Evolutionary conservation across 2,113 vertebrate genomes (phyloP), one percentile per base, ranked within the genome.

Genomic region (Epinephelus cyanopodus): DNA sequence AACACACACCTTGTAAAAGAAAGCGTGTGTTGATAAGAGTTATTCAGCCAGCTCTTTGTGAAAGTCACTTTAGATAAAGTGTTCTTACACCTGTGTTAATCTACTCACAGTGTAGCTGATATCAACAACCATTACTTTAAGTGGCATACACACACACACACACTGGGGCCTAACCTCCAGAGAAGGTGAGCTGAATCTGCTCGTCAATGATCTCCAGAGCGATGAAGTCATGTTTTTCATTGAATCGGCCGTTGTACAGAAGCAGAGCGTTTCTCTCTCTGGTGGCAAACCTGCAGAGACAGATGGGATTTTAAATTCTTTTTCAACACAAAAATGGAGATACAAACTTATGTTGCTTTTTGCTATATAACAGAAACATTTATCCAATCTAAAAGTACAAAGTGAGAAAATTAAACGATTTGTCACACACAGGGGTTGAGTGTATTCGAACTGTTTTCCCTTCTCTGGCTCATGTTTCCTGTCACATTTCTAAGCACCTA

Each of bases 131-230:
- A 39, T 65, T 19, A 75, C 64, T 39, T 4, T 33, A 39, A 69
- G n/a, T 14, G 57, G 21, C 53, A 71, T 14, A 72, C n/a, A 18
- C 29, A 76, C 45, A 76, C 37, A 63, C 13, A 52, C 25, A 83
- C 23, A 61, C 53, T 18, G n/a, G 50, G 52, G 53, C 48, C 92
- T 92, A 19, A 99, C 98, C 98, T 96, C 98, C 97, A 1, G 98
- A 99, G 95, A 99, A 99, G 0, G 97, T 98, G 86, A 99, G 97
- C 92, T 99, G 98, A 89, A 99, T 96, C 94, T 99, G 98, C 86
- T 98, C 98, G 1, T 95, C 95, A n/a, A 99, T 96, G 52, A 99
- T 96, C 95, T 99, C 98, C 93, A 99, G 87, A 6, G 98, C 98
- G 23, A 99, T 96, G 90, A 99, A 99, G 93, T 99, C 98, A 0